Evolutionary conservation across 2,797 vertebrate species (phyloP), one percentile per base, ranked within the genome.

Genomic region (Coranthus polyacanthus): DNA sequence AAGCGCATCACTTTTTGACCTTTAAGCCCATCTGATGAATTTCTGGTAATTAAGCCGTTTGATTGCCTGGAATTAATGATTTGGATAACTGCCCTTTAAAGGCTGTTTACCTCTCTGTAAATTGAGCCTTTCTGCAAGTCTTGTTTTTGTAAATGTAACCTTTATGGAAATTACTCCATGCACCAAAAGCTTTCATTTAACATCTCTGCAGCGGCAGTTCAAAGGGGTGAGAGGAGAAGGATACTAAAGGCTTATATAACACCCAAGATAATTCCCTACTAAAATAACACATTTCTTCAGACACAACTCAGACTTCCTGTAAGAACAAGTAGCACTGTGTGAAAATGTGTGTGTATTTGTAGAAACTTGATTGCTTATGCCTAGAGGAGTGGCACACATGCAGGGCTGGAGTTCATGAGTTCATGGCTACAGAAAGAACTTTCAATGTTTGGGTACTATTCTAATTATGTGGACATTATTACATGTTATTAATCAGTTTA

Each of bases 21-120:
- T 94, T 94, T 94, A 94, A 94, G 93, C 92, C 91, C 92, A 94
- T 95, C 93, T 95, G 93, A 95, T 94, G 93, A 94, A 94, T 94
- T 95, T 94, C 92, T 94, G 93, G 93, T 94, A 94, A 94, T 95
- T 94, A 95, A 94, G 93, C 88, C 84, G 75, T 94, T 95, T 95
- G 92, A 95, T 94, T 95, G 93, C 92, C 87, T 91, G 88, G 91
- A 94, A 94, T 95, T 94, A 94, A 95, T 93, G 93, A 93, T 93
- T 94, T 94, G 93, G 93, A 95, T 95, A 95, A 95, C 93, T 94
- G 93, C 92, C 93, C 93, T 95, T 94, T 94, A 95, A 94, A 94
- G 92, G 92, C 91, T 95, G 93, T 94, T 94, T 94, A 94, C 93
- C 91, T 94, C 94, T 93, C 91, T 91, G 93, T 94, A 94, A 94